A percentile compares a stretch with the other conserved stretches of the same genome.
phyloP scores from a whole-genome alignment of 2,113 vertebrate species.

The Patagioenas fasciata region DNA sequence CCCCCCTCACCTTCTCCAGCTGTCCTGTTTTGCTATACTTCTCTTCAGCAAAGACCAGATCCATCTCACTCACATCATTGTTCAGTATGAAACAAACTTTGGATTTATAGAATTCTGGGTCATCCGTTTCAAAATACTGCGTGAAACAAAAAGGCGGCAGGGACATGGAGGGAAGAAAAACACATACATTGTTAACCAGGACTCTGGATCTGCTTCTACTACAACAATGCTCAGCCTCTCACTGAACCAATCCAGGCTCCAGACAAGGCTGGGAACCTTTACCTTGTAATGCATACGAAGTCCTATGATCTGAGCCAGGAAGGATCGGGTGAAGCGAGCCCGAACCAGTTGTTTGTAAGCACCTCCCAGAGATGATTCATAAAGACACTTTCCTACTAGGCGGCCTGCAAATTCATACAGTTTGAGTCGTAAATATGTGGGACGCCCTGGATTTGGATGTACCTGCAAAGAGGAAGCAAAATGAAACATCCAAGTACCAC shows the following conservation, averaged over 20 bases:
- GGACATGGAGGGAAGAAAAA: not conserved
- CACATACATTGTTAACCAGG: not conserved
- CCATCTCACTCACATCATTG: conserved; percentile 98
- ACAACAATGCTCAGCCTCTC: not conserved
- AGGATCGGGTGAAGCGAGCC: conserved; percentile 95
- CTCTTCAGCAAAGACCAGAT: conserved; percentile 97
- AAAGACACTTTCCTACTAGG: conserved; percentile 97
- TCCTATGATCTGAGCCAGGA: conserved; percentile 97
- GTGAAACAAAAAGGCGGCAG: not conserved
- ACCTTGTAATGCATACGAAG: conserved; percentile 99
- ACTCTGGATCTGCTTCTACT: not conserved
- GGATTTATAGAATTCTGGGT: conserved; percentile 98
- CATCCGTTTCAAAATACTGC: conserved; percentile 97
- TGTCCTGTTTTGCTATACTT: conserved; percentile 95
- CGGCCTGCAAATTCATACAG: conserved; percentile 96
- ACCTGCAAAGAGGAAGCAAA: conserved; percentile 78
- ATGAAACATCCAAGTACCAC: not conserved
- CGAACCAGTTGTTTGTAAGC: conserved; percentile 94
- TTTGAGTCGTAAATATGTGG: conserved; percentile 86
- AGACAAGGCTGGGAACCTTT: not conserved
- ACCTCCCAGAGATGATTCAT: conserved; percentile 93
- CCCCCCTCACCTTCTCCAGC: conserved; percentile 90
- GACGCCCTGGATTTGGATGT: conserved; percentile 91
- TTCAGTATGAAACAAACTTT: conserved; percentile 98
- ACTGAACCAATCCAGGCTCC: not conserved